Evolutionary conservation across 2,797 vertebrate genomes (phyloP), one percentile per base, ranked within the genome.

Genomic region (Pteropus rufus): DNA sequence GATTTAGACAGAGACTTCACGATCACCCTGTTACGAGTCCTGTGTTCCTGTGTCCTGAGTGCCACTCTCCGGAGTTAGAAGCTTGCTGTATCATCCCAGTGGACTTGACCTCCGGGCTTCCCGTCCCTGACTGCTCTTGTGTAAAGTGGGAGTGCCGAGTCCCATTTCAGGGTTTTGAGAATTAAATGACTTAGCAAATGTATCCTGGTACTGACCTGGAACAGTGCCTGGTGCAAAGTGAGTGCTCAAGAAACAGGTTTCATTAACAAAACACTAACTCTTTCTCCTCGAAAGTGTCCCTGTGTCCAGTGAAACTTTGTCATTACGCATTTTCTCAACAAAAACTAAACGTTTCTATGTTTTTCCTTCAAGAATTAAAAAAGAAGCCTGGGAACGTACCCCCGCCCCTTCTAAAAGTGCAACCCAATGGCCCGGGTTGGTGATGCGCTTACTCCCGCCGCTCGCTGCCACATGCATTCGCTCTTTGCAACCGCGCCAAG

Each of bases 171-270:
- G 58, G 54, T 26, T 75, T 62, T 67, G 69, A 44, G 44, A 64
- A 24, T 26, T 49, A 44, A 54, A 54, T 36, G 62, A 31, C 26
- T 16, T 56, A 44, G 10, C 18, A 36, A 14, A 31, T 21, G 52
- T 34, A 44, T 52, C 49, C 49, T 15, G 70, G 56, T 2, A 23
- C 24, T 18, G 44, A 49, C 19, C 41, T 56, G 56, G 73, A 88
- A 24, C n/a, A 44, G 41, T 12, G 41, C 24, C n/a, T 0, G 1
- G 29, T 29, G 16, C 21, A 0, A 4, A 0, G 8, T 4, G 64
- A 70, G 26, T 1, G 34, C 39, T 46, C 69, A 24, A n/a, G 44
- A 49, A 54, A 29, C 4, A 31, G 41, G n/a, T 49, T 73, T 86
- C 62, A 65, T 65, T 29, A 60, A 34, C 70, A n/a, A 34, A 60